Evolutionary conservation across 2,888 invertebrate genomes (phyloP), one percentile per base, ranked within the genome.

Genomic region (Lymantria monacha): DNA sequence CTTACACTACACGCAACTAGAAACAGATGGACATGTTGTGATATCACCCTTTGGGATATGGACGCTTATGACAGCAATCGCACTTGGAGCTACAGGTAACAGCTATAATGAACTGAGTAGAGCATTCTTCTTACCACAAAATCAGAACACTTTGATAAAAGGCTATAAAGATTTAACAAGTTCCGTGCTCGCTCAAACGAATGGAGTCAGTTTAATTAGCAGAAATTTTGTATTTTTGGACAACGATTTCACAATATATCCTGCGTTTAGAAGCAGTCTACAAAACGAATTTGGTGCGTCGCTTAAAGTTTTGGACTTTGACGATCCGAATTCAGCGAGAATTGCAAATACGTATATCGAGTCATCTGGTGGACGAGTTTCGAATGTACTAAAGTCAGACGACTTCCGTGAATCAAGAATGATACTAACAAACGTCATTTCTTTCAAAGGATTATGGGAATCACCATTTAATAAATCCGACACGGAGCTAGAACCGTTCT

Each of bases 401-500:
- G 93, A 94, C 69, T 85, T 93, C 45, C 69, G 63, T 3, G 85
- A 93, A 59, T 92, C 95, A 0, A 86, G 92, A 64, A 91, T 96
- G 83, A 92, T 95, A 53, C 76, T 96, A 63, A 92, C 94, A 0
- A 95, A 95, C 51, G 93, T 94, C 0, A 91, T 95, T 45, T 95
- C 92, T 54, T 96, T 96, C 76, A 95, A 95, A 81, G 95, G 95
- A 8, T 83, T 93, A 10, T 96, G 96, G 96, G 82, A 90, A 50
- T 81, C 80, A 0, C 95, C 94, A 0, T 95, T 95, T 66, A 94
- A 95, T 66, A 72, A 66, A 46, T 76, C 92, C 0, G 88, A 91
- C 1, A 95, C 95, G 0, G 74, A 66, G 0, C 53, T 73, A 1
- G 93, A 93, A 58, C 79, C 89, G 0, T 95, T 95, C 69, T 93